phyloP scores from a whole-genome alignment of 2,888 invertebrate genomes.

The Athripsodes cinereus region DNA sequence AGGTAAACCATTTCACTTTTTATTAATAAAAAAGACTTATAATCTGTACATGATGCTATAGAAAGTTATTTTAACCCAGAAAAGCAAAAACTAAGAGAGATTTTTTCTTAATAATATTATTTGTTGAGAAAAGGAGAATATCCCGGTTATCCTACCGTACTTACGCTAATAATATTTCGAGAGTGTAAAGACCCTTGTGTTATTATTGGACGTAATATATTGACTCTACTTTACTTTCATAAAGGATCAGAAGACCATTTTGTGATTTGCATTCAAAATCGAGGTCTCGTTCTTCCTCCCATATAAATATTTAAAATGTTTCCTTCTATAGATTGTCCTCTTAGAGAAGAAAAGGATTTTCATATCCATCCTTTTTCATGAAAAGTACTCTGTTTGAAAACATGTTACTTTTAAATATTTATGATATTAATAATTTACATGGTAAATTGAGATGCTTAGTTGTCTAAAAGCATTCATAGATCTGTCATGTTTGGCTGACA shows the following conservation, averaged over 20 bases:
- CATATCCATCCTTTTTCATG: conserved; percentile 10
- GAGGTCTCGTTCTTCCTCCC: neutral
- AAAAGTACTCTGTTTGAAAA: conserved; percentile 5
- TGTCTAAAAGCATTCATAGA: conserved; percentile 3
- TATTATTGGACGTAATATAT: conserved; percentile 1
- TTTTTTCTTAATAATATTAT: too few species aligned
- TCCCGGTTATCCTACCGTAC: too few species aligned
- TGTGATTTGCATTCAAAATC: conserved; percentile 23
- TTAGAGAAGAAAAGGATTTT: neutral
- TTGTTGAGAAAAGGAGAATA: too few species aligned
- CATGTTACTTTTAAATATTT: conserved; percentile 9
- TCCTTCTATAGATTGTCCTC: neutral
- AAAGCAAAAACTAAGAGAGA: too few species aligned
- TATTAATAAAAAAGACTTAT: too few species aligned
- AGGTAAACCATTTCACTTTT: too few species aligned
- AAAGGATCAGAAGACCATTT: neutral
- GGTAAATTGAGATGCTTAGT: conserved; percentile 17
- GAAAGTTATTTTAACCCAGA: too few species aligned
- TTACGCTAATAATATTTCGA: neutral
- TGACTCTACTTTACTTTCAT: neutral
- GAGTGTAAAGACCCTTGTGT: neutral
- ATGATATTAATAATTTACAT: conserved; percentile 20
- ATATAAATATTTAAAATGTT: neutral
- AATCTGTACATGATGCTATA: too few species aligned
- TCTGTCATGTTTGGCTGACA: conserved; percentile 4